A percentile compares a stretch with the other conserved stretches of the same genome.
These are phyloP conservation scores for Desmodus rotundus DNA, from an alignment of 2,113 vertebrate genomes.

Conservation along the genomic window DNA sequence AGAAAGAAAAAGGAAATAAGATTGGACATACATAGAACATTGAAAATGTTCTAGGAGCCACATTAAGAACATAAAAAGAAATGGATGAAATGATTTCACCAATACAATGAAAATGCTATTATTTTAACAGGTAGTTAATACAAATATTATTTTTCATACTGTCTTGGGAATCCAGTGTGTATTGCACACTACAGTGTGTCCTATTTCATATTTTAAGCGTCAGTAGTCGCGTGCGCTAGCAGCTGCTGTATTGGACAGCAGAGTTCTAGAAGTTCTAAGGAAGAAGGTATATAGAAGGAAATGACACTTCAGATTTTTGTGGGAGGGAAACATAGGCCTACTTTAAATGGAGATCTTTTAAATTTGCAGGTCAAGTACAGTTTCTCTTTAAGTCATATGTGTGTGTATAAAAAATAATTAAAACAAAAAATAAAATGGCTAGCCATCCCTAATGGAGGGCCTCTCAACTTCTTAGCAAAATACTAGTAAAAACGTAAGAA, in stretches of 20 bases:
- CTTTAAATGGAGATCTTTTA: neutral
- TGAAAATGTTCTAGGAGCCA: neutral
- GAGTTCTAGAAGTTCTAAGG: neutral
- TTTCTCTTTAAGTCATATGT: neutral
- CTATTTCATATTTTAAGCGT: neutral
- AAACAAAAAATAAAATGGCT: neutral
- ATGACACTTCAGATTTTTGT: neutral
- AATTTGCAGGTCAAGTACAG: neutral
- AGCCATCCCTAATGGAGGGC: neutral
- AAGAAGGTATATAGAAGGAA: neutral
- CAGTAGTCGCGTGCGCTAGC: neutral
- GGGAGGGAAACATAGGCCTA: neutral
- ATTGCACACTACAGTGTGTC: neutral
- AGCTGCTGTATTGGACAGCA: neutral
- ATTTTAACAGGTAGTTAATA: neutral
- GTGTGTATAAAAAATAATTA: too few species aligned
- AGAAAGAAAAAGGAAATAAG: neutral
- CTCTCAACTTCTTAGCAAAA: constrained; percentile 4
- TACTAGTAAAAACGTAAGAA: neutral
- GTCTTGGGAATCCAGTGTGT: neutral
- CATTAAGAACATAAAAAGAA: neutral
- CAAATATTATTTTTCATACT: neutral
- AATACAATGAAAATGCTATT: neutral
- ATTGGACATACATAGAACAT: too few species aligned
- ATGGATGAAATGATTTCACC: neutral